Conservation (phyloP, 2,797 vertebrate species). For the Gorsachius magnificus region DNA sequence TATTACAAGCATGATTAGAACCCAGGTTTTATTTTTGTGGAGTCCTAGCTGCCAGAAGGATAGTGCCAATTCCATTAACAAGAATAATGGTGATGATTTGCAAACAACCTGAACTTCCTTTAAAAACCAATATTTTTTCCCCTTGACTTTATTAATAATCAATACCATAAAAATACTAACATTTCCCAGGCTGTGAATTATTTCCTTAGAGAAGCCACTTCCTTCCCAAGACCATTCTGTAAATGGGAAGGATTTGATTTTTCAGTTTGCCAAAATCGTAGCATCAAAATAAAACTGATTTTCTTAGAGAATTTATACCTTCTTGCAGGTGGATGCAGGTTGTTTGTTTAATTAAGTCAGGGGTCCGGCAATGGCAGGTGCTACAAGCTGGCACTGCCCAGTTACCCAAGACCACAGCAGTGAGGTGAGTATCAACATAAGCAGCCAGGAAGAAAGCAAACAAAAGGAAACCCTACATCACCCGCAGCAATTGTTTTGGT, state of each 20-base stretch:
- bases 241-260: slow-evolving; percentile 8
- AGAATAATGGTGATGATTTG: not conserved
- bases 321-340: not conserved
- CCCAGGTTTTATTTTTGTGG: not conserved
- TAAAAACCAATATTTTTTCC: not conserved
- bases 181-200: not conserved
- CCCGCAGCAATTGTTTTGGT: not conserved
- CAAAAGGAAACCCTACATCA: not conserved
- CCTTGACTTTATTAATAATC: slow-evolving; percentile 39
- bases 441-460: not conserved
- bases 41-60: slow-evolving; percentile 2
- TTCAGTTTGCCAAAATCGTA: not conserved
- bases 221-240: not conserved
- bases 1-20: not conserved
- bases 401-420: not conserved
- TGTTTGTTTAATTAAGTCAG: not conserved
- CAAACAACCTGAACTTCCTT: not conserved
- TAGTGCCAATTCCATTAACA: not conserved
- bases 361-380: not conserved
- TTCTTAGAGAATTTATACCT: not conserved
- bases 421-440: not conserved
- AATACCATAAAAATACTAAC: slow-evolving; percentile 36
- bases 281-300: not conserved
- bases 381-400: not conserved
- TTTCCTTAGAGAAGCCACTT: slow-evolving; percentile 26